A percentile compares a stretch with the other conserved stretches of the same genome.
These are phyloP conservation scores for Bradypodion ventrale DNA, from an alignment of 2,797 vertebrate species.

Conservation along the genomic window DNA sequence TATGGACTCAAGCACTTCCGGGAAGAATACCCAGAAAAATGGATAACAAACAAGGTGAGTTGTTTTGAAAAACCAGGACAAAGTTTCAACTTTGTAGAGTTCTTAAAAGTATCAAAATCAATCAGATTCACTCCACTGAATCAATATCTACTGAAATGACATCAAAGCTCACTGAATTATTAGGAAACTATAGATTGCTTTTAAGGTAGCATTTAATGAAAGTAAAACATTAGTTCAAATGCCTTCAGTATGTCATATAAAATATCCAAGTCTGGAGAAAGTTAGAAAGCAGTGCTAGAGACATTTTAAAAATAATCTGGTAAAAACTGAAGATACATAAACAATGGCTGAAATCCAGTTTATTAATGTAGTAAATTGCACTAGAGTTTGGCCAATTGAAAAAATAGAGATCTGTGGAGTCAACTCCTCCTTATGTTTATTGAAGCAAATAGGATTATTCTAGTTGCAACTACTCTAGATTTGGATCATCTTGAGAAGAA, in stretches of 20 bases:
- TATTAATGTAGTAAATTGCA: too few species aligned
- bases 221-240: neutral
- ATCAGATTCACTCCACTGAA: slow-evolving; percentile 19
- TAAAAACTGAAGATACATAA: neutral
- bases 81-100: slow-evolving; percentile 1
- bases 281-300: neutral
- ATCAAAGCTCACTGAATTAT: neutral
- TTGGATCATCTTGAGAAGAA: too few species aligned
- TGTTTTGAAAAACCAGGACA: slow-evolving; percentile 29
- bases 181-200: neutral
- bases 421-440: too few species aligned
- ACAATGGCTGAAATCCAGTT: neutral
- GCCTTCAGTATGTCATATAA: neutral
- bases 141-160: neutral
- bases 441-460: too few species aligned
- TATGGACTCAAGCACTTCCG: slow-evolving; percentile 77
- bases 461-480: too few species aligned
- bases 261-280: neutral
- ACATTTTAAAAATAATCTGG: neutral
- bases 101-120: slow-evolving; percentile 23
- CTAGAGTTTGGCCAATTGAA: too few species aligned
- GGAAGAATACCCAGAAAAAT: slow-evolving; percentile 72
- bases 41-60: slow-evolving; percentile 78
- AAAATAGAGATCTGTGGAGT: too few species aligned
- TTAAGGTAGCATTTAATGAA: neutral